Evolutionary conservation across 2,888 invertebrate species (phyloP), one percentile per base, ranked within the genome.

Genomic region (Ormyrus thymus): DNA sequence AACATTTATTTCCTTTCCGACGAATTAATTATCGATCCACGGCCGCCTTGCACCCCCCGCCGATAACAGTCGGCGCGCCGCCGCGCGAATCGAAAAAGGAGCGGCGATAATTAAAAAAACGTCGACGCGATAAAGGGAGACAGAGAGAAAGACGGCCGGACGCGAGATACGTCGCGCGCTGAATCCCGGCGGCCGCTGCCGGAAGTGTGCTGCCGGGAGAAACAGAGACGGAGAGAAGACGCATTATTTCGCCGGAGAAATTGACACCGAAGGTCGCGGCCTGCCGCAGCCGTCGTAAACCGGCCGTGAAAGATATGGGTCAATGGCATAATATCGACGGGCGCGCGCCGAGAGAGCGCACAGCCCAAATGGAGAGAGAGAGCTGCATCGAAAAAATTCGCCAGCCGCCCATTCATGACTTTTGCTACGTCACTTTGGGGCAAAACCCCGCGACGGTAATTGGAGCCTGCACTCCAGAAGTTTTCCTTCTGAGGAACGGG

Each of bases 221-320:
- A 4, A 29, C 29, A 29, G 29, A 29, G 29, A 29, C 29, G 4
- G 13, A 45, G 65, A 11, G 55, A 76, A 74, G 65, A 65, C 78
- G 66, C 81, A 62, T 78, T 75, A 75, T 78, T 78, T 74, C 78
- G 62, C 45, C 10, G 73, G 71, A 75, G 80, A 78, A 76, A 81
- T 78, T 72, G 78, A 78, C 75, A 80, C 66, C 61, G 66, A 72
- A 81, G 81, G 80, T 50, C 80, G 68, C n/a, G 72, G 7, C 50
- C 6, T 43, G 45, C 10, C 11, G 48, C 9, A 15, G 61, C 46
- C 13, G 55, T 50, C 64, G 58, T 48, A 71, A 76, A 48, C 66
- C 80, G 83, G 81, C 83, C 84, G 73, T 83, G 83, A 82, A 82
- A 83, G 74, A 83, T 83, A 84, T 84, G 73, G 84, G 83, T 84